Evolutionary conservation across 1,140 invertebrate genomes (phyloP).

Genomic region (Achroia grisella): DNA sequence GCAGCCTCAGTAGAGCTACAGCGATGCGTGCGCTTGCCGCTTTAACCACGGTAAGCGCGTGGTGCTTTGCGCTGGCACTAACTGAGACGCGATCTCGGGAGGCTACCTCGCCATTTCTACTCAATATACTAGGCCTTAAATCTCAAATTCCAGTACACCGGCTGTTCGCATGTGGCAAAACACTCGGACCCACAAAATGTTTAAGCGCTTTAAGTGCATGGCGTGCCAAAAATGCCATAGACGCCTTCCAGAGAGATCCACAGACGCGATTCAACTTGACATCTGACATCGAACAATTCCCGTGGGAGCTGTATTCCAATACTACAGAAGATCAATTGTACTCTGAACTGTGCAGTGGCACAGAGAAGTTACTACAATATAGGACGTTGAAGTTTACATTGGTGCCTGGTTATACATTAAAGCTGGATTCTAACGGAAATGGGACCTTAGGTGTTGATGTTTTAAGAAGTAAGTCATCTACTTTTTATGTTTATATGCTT

Average conservation of each 20-base stretch:
- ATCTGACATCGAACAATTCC: conserved; percentile 35
- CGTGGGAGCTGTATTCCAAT: conserved; percentile 51
- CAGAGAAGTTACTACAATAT: conserved; percentile 41
- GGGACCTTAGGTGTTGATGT: conserved; percentile 51
- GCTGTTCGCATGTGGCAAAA: conserved; percentile 37
- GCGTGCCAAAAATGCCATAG: conserved; percentile 48
- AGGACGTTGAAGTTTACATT: conserved; percentile 38
- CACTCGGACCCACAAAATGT: conserved; percentile 54
- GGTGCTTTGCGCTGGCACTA: conserved; percentile 30
- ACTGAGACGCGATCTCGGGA: conserved; percentile 14
- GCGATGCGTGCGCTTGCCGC: conserved; percentile 59
- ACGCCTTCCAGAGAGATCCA: conserved; percentile 10
- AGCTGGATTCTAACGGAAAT: conserved; percentile 41
- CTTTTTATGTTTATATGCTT: too few species aligned
- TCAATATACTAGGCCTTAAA: conserved; percentile 1
- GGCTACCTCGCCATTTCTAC: not conserved
- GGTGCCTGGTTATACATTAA: conserved; percentile 37
- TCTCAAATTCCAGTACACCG: conserved; percentile 18
- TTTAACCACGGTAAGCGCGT: conserved; percentile 37
- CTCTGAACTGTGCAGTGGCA: conserved; percentile 38
- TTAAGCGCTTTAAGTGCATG: conserved; percentile 53
- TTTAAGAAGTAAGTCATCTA: conserved; percentile 45
- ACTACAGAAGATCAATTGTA: conserved; percentile 44
- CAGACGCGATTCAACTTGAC: conserved; percentile 21
- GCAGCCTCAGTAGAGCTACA: conserved; percentile 39